These are phyloP conservation scores for Pseudorectes ferrugineus DNA, from an alignment of 2,113 vertebrate genomes.

Conservation along the genomic window DNA sequence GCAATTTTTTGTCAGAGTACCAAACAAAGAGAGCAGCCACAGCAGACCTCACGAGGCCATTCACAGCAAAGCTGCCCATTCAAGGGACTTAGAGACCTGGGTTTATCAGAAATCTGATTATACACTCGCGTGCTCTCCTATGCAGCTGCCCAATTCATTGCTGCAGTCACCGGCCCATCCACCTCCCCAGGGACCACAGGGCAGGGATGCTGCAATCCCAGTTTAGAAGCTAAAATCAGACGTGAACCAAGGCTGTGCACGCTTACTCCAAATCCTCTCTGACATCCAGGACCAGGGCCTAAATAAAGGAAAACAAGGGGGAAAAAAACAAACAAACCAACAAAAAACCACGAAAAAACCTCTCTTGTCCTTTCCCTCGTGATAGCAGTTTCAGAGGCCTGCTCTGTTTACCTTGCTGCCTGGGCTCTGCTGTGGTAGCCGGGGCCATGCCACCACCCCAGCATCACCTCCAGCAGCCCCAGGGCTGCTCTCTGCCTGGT, in stretches of 20 bases:
- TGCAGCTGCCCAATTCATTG: not conserved
- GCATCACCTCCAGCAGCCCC: not conserved
- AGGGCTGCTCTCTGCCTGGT: not conserved
- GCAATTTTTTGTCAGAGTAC: not conserved
- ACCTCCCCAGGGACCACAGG: not conserved
- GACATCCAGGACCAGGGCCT: not conserved
- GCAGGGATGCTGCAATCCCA: not conserved
- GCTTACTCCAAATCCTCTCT: not conserved
- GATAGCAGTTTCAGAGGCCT: accelerated
- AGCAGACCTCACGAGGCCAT: conserved; percentile 1
- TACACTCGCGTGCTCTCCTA: conserved; percentile 13
- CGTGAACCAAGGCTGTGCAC: accelerated
- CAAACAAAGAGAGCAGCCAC: conserved; percentile 26
- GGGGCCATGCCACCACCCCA: not conserved
- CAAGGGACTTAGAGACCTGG: conserved; percentile 30
- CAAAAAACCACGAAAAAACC: accelerated
- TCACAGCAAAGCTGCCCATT: conserved; percentile 28
- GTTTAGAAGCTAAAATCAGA: not conserved
- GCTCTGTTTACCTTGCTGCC: not conserved
- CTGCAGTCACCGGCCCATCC: not conserved
- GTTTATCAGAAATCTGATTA: conserved; percentile 54
- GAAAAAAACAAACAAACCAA: no score
- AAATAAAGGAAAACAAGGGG: not conserved
- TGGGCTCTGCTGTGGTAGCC: not conserved
- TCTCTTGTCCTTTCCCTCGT: not conserved